Base-by-base conservation (phyloP, 53 echinoderm and acorn worm genomes). In the Zoroaster sp. region DNA sequence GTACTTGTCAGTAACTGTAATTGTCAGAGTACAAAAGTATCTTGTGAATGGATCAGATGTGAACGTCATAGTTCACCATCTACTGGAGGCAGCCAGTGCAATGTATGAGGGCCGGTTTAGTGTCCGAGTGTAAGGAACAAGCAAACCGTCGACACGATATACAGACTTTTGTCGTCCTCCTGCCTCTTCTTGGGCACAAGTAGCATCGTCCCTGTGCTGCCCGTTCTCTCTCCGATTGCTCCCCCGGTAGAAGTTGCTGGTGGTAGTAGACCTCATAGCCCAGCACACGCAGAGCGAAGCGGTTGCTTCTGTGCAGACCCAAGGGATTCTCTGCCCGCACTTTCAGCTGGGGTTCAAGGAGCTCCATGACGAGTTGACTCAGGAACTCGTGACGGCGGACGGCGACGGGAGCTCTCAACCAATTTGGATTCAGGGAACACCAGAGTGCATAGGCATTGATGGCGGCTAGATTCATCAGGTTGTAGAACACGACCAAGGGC, bases 401-500 rank as follows among this genome's bases (percentile, higher is more conserved):
- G 14, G 30, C 31, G 21, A 31, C 13, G 25, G 25, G 2, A 6
- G 23, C 49, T 14, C 18, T 76, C 81, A n/a, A n/a, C n/a, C 66
- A 80, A 18, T 37, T 17, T 7, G 87, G 87, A 4, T 35, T 46
- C 2, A 45, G 13, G 33, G n/a, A 12, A 10, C 28, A 36, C 38
- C 32, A 73, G 18, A 88, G 45, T 6, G 75, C 75, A 15, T 6
- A 88, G 17, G 66, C 41, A 13, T 74, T 76, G 35, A 59, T 25
- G 7, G 41, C 76, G 2, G 76, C 88, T 6, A 75, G 35, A 73
- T 88, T 74, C 32, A 88, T 30, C 15, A 88, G 35, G 59, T 51
- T 59, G 66, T 13, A 88, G 59, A 88, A 75, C 1, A 76, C 75
- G 2, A 76, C 76, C 41, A 88, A 3, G 20, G 76, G 88, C 88